Evolutionary conservation across 2,113 vertebrate genomes (phyloP).

Genomic region (Misgurnus mizolepis): DNA sequence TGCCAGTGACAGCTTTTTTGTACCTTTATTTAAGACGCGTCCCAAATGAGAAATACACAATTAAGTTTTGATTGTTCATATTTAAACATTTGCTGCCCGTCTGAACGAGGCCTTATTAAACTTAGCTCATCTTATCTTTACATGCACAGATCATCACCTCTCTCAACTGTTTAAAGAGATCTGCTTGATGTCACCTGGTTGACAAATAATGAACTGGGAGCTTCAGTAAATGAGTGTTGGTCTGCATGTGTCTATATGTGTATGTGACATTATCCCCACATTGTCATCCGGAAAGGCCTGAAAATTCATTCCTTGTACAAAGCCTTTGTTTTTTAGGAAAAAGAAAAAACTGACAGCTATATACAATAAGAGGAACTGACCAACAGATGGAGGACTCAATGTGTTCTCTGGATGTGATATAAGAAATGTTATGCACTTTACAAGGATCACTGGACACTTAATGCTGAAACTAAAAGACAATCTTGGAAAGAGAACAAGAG

Average conservation of each 20-base stretch:
- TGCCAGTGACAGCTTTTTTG: too few species aligned
- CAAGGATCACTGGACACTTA: conserved; percentile 49
- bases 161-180: background rate
- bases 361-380: conserved; percentile 5
- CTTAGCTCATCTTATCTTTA: background rate
- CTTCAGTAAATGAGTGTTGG: conserved; percentile 18
- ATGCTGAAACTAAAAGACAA: conserved; percentile 43
- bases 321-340: conserved; percentile 55
- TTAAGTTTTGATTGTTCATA: too few species aligned
- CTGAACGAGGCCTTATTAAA: conserved; percentile 8
- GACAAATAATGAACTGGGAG: background rate
- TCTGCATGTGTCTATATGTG: conserved; percentile 45
- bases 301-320: conserved; percentile 45
- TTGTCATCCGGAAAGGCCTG: conserved; percentile 37
- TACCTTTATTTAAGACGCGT: too few species aligned
- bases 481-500: conserved; percentile 43
- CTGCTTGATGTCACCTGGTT: background rate
- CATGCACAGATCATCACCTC: background rate
- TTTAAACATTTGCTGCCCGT: background rate
- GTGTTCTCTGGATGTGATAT: conserved; percentile 45
- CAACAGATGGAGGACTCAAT: conserved; percentile 13
- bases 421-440: conserved; percentile 56
- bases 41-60: too few species aligned
- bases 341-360: conserved; percentile 38
- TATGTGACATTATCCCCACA: conserved; percentile 35